Conservation (phyloP, 2,797 vertebrate species). For the Pseudomugil tenellus region DNA sequence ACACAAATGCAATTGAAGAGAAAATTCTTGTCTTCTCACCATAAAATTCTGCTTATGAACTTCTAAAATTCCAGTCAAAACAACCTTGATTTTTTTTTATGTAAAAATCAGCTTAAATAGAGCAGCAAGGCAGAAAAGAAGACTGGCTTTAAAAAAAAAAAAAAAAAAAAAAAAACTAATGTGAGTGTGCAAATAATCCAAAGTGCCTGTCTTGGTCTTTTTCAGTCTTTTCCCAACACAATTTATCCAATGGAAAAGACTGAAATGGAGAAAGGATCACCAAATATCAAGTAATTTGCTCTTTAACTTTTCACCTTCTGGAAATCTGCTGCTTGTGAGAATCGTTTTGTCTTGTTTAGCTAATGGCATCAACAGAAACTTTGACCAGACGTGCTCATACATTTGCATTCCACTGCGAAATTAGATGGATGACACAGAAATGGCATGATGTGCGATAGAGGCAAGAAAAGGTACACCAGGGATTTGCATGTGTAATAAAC, state of each 20-base stretch:
- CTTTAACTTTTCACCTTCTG: not conserved
- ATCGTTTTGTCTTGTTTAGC: not conserved
- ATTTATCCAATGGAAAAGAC: not conserved
- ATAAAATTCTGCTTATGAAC: not conserved
- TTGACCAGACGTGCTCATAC: not conserved
- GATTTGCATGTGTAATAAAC: conserved; percentile 62
- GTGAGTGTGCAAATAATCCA: not conserved
- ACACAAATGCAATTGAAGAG: not conserved
- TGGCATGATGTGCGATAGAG: not conserved
- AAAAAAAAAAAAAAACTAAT: no score
- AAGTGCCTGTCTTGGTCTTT: not conserved
- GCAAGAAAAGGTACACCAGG: conserved; percentile 12
- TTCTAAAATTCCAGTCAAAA: not conserved
- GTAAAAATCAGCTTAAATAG: not conserved
- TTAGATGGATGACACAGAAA: conserved; percentile 14
- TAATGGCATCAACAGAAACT: not conserved
- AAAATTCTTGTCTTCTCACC: not conserved
- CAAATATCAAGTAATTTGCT: not conserved
- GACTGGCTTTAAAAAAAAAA: not conserved
- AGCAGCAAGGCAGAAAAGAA: not conserved
- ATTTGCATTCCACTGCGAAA: not conserved
- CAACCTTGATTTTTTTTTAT: not conserved
- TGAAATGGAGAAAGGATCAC: no score
- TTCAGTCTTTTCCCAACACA: not conserved
- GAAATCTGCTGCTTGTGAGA: not conserved